A percentile compares a stretch with the other conserved stretches of the same genome.
phyloP scores from a whole-genome alignment of 2,888 invertebrate species.

The Toxonevra muliebris region DNA sequence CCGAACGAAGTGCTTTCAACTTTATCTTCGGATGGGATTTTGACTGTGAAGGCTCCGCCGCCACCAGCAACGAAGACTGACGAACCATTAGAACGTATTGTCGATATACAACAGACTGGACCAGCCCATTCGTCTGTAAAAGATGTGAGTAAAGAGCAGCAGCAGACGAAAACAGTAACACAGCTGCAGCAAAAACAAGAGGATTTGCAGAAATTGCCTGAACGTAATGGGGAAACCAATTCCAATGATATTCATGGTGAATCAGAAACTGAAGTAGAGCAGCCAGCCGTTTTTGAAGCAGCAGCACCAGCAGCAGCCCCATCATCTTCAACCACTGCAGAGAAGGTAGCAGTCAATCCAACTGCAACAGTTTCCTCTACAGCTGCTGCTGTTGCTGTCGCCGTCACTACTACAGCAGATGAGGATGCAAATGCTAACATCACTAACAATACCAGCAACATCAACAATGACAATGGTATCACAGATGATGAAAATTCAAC shows the following conservation, averaged over 20 bases:
- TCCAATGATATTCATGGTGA: constrained; percentile 28
- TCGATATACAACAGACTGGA: constrained; percentile 73
- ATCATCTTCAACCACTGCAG: constrained; percentile 8
- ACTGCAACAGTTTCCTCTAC: too few relatives aligned
- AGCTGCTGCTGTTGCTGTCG: neutral
- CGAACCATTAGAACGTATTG: constrained; percentile 66
- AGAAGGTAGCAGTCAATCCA: too few relatives aligned
- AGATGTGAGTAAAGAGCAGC: constrained; percentile 35
- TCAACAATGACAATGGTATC: constrained; percentile 8
- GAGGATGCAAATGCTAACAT: neutral
- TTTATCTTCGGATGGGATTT: constrained; percentile 82
- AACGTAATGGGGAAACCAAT: constrained; percentile 33
- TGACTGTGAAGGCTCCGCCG: constrained; percentile 77
- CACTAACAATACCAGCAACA: constrained; percentile 15
- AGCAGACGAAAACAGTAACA: constrained; percentile 19
- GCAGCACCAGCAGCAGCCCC: neutral
- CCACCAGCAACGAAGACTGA: constrained; percentile 52
- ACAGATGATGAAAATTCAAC: constrained; percentile 6
- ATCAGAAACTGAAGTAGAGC: constrained; percentile 25
- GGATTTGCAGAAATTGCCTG: constrained; percentile 20
- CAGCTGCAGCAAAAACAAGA: constrained; percentile 27
- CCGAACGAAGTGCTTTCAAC: constrained; percentile 77
- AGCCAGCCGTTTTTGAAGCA: neutral
- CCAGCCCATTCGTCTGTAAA: constrained; percentile 64
- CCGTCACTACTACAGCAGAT: neutral